phyloP scores from a whole-genome alignment of 2,888 invertebrate genomes.

The Heliconius aoede region DNA sequence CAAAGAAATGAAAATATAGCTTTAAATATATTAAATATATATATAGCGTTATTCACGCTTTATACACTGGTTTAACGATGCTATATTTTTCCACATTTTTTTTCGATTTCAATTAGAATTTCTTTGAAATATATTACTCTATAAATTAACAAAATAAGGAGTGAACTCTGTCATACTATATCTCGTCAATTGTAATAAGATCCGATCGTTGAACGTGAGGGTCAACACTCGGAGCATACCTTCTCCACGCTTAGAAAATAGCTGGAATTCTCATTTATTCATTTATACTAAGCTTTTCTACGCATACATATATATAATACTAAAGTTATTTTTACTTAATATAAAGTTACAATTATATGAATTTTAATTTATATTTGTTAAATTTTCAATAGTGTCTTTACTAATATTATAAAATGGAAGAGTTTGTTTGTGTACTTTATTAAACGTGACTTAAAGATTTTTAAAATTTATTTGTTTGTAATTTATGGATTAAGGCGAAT shows the following conservation, averaged over 20 bases:
- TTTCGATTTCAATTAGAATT: not conserved
- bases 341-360: not conserved
- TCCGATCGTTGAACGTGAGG: slow-evolving; percentile 3
- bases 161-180: not conserved
- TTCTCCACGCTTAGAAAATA: slow-evolving; percentile 8
- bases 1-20: no score
- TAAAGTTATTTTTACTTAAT: not conserved
- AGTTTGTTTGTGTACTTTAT: not conserved
- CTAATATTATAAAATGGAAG: no score
- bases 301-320: not conserved
- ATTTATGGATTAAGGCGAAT: no score
- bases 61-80: not conserved
- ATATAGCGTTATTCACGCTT: no score
- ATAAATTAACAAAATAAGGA: not conserved
- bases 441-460: no score
- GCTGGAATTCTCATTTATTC: not conserved
- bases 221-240: slow-evolving; percentile 9
- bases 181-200: not conserved
- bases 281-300: not conserved
- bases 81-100: not conserved
- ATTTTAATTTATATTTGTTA: no score
- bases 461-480: no score
- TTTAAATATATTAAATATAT: no score
- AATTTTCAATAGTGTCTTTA: no score
- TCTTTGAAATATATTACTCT: not conserved